Conservation (phyloP, 2,888 invertebrate species). For the Hoplodrina blanda region DNA sequence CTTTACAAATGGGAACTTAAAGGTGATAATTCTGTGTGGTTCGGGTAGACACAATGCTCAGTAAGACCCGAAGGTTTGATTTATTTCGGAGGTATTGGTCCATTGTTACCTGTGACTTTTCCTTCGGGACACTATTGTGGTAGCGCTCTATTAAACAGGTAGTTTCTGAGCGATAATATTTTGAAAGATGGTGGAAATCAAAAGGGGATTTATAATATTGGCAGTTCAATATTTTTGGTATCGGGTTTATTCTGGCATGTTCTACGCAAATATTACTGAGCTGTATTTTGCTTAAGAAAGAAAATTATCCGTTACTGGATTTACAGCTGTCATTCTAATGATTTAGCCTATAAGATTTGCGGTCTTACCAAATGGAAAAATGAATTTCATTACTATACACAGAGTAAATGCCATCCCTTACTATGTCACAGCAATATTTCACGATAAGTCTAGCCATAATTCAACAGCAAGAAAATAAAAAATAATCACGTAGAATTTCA, state of each 20-base stretch:
- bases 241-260: neutral
- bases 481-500: neutral
- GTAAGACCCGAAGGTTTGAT: constrained; percentile 64
- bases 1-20: constrained; percentile 44
- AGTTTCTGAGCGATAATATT: constrained; percentile 62
- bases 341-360: too few species aligned
- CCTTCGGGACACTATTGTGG: constrained; percentile 59
- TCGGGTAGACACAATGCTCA: constrained; percentile 52
- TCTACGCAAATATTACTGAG: neutral
- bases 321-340: too few species aligned
- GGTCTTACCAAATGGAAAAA: too few species aligned
- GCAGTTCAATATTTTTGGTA: constrained; percentile 20
- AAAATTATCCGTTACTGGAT: neutral
- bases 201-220: constrained; percentile 50
- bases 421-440: neutral
- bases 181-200: constrained; percentile 60
- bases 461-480: neutral
- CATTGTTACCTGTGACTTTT: constrained; percentile 66
- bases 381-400: neutral
- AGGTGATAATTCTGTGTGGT: constrained; percentile 56
- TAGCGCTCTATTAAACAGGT: constrained; percentile 61
- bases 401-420: neutral
- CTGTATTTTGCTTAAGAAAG: neutral
- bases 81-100: constrained; percentile 65
- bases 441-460: neutral